phyloP scores from a whole-genome alignment of 2,888 invertebrate species.

The Atherix ibis region DNA sequence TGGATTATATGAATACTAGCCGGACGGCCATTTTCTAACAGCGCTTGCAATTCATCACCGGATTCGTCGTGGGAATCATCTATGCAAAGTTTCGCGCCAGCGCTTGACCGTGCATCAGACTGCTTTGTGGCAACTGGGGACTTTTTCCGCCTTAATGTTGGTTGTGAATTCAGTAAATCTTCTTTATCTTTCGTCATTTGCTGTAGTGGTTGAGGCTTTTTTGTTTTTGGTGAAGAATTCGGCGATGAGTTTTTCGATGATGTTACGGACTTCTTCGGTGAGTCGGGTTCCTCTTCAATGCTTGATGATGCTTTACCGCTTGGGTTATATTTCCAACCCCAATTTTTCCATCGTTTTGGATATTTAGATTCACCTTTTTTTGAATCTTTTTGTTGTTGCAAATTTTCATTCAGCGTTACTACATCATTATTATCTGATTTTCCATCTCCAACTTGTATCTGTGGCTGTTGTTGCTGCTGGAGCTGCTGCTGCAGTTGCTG shows the following conservation, averaged over 20 bases:
- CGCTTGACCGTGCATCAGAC: conserved; percentile 15
- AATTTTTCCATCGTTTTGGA: conserved; percentile 17
- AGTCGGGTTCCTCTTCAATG: conserved; percentile 20
- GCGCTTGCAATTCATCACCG: conserved; percentile 15
- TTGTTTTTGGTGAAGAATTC: conserved; percentile 16
- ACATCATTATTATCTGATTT: conserved; percentile 6
- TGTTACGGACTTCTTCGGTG: conserved; percentile 16
- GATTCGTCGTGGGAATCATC: conserved; percentile 13
- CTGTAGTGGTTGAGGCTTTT: conserved; percentile 7
- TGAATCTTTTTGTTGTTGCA: conserved; percentile 10
- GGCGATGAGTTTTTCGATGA: conserved; percentile 19
- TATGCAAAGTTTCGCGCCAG: conserved; percentile 17
- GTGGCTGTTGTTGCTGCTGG: background rate
- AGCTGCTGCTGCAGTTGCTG: conserved; percentile 7
- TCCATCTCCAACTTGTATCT: conserved; percentile 7
- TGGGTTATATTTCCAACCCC: conserved; percentile 21
- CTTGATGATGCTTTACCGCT: conserved; percentile 18
- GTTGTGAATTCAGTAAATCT: background rate
- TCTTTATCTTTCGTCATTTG: conserved; percentile 4
- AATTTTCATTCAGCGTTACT: too few relatives aligned
- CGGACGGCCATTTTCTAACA: conserved; percentile 16
- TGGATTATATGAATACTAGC: conserved; percentile 18
- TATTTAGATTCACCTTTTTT: conserved; percentile 12
- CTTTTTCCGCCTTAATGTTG: conserved; percentile 15
- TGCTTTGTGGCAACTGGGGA: conserved; percentile 12